A percentile compares a stretch with the other conserved stretches of the same genome.
These are phyloP conservation scores for Penaeus japonicus DNA, from an alignment of 1,140 invertebrate species.

Conservation along the genomic window DNA sequence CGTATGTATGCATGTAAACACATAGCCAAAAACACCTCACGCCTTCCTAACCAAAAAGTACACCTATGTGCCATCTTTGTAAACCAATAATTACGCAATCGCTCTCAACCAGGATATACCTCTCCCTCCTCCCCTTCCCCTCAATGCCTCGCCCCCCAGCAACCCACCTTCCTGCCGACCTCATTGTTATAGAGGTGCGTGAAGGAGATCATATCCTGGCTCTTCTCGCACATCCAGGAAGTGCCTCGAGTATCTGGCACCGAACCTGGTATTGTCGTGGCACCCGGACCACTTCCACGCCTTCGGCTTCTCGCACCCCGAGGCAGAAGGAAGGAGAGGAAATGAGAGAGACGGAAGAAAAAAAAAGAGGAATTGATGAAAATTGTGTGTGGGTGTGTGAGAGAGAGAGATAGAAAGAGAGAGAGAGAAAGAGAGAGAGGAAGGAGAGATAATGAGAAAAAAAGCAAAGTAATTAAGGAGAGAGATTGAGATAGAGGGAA, in stretches of 20 bases:
- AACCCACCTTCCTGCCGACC: conserved; percentile 75
- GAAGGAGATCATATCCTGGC: conserved; percentile 88
- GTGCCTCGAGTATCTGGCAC: conserved; percentile 83
- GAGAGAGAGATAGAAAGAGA: neutral
- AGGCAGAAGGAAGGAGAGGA: too few species aligned
- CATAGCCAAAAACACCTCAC: too few species aligned
- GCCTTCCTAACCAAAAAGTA: too few species aligned
- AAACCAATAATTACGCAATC: neutral
- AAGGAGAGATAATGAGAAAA: neutral
- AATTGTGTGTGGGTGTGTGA: too few species aligned
- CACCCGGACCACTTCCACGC: conserved; percentile 97
- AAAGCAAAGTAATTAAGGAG: too few species aligned
- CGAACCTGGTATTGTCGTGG: conserved; percentile 94
- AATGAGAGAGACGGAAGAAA: conserved; percentile 57
- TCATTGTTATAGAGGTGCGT: conserved; percentile 98
- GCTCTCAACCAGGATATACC: neutral
- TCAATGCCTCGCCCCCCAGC: too few species aligned
- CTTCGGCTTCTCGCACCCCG: conserved; percentile 60
- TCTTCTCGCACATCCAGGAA: conserved; percentile 94
- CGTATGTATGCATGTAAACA: too few species aligned
- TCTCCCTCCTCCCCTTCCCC: neutral
- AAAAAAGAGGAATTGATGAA: neutral
- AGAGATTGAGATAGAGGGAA: too few species aligned
- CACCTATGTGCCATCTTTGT: too few species aligned
- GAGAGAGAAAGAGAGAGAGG: neutral